A percentile compares a stretch with the other conserved stretches of the same genome.
Evolutionary conservation across 2,113 vertebrate species (phyloP).

Genomic region (Dipodomys stephensi): DNA sequence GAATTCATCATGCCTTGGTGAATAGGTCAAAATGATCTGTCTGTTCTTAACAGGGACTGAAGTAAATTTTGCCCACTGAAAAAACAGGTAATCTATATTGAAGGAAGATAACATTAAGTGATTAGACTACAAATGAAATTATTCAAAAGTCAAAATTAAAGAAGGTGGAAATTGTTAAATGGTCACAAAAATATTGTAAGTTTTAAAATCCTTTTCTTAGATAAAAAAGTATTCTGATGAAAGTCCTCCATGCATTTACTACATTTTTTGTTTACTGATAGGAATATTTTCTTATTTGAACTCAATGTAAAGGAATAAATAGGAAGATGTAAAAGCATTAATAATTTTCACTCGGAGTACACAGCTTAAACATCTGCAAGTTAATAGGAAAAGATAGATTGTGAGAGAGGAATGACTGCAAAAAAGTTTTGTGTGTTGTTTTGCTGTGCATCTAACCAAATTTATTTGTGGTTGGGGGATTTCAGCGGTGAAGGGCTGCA

Average conservation of each 20-base stretch:
- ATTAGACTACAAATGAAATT: slow-evolving; percentile 17
- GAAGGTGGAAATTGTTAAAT: not conserved
- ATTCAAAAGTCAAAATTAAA: slow-evolving; percentile 15
- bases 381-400: not conserved
- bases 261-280: slow-evolving; percentile 11
- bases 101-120: slow-evolving; percentile 25
- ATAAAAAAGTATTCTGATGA: slow-evolving; percentile 27
- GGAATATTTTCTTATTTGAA: slow-evolving; percentile 22
- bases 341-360: not conserved
- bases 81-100: not conserved
- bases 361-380: not conserved
- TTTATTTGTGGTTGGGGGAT: not conserved
- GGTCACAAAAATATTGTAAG: not conserved
- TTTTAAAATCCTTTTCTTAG: not conserved
- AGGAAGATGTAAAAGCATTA: not conserved
- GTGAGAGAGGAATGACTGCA: not conserved
- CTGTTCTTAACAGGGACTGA: not conserved
- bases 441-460: not conserved
- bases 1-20: slow-evolving; percentile 23
- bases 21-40: not conserved
- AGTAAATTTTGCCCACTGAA: slow-evolving; percentile 36
- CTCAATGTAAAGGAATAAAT: slow-evolving; percentile 6
- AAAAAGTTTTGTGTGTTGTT: not conserved
- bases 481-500: not conserved
- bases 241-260: slow-evolving; percentile 42